Evolutionary conservation across 2,797 vertebrate genomes (phyloP), one percentile per base, ranked within the genome.

Genomic region (Momotus momota): DNA sequence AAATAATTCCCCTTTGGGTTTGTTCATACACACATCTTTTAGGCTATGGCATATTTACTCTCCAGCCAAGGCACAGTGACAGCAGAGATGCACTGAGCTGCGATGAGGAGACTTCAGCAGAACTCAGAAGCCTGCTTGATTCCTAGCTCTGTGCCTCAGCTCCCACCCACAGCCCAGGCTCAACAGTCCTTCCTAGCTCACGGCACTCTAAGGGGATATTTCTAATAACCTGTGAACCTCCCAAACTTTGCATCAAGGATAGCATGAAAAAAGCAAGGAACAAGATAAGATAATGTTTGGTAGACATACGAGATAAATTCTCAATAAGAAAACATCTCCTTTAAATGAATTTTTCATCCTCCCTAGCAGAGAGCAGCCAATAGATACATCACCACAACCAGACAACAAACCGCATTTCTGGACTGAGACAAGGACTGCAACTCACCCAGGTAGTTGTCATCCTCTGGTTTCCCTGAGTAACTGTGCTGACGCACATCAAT

Each of bases 371-470:
- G 52, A 73, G 65, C 41, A 75, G 45, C 49, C 61, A 69, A 35
- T 4, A 67, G 52, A 80, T 65, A 1, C 5, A 69, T 46, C 27
- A 38, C 12, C 54, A 60, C 26, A 33, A 72, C 8, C 46, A 81
- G 70, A 67, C 43, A 93, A 41, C 33, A 69, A 79, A 45, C 54
- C 8, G 41, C 61, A 29, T 61, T 65, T 69, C 60, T 43, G 48
- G 14, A 26, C 10, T 16, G 55, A 62, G 81, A 67, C 26, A 54
- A 62, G 8, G 20, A 29, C 25, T 17, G 77, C 38, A 38, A 97
- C 99, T 99, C 97, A 99, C 99, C 99, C 98, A 99, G 98, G 98
- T 99, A 99, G 98, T 99, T 99, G 97, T 99, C 99, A 96, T 99
- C 99, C 91, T 99, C 99, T 64, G 99, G 98, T 96, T 99, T 99